phyloP scores from a whole-genome alignment of 1,140 invertebrate genomes.

The Ectropis grisescens region DNA sequence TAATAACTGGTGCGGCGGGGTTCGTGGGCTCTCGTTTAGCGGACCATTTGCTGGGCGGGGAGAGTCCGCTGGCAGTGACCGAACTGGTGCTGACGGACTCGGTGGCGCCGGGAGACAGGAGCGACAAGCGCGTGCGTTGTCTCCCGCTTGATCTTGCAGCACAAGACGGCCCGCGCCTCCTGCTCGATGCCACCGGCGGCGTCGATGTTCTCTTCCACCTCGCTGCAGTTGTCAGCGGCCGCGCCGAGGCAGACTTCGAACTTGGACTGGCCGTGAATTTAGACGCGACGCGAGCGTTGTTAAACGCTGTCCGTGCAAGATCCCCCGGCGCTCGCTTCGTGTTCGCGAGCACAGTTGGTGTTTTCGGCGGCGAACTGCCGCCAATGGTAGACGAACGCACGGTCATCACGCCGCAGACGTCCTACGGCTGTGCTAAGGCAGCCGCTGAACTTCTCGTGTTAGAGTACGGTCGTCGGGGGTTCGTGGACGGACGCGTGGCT shows the following conservation, averaged over 20 bases:
- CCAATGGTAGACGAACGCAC: conserved; percentile 26
- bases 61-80: conserved; percentile 20
- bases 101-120: conserved; percentile 4
- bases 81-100: conserved; percentile 27
- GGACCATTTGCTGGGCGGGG: conserved; percentile 15
- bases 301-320: conserved; percentile 25
- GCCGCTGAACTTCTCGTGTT: conserved; percentile 46
- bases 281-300: conserved; percentile 36
- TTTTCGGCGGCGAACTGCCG: conserved; percentile 41
- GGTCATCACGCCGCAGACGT: conserved; percentile 36
- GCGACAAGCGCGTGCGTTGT: conserved; percentile 17
- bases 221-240: conserved; percentile 50
- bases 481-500: conserved; percentile 30
- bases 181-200: conserved; percentile 16
- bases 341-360: conserved; percentile 38
- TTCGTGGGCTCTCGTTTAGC: conserved; percentile 38
- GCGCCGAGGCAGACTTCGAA: conserved; percentile 47
- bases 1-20: conserved; percentile 43
- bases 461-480: conserved; percentile 42
- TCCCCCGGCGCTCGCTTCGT: conserved; percentile 29
- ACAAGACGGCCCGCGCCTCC: conserved; percentile 14
- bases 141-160: conserved; percentile 20
- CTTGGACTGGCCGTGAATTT: conserved; percentile 44
- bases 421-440: conserved; percentile 45
- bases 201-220: conserved; percentile 38